These are phyloP conservation scores for Actinia equina DNA, from an alignment of 64 coral and sea anemone species.

Conservation along the genomic window DNA sequence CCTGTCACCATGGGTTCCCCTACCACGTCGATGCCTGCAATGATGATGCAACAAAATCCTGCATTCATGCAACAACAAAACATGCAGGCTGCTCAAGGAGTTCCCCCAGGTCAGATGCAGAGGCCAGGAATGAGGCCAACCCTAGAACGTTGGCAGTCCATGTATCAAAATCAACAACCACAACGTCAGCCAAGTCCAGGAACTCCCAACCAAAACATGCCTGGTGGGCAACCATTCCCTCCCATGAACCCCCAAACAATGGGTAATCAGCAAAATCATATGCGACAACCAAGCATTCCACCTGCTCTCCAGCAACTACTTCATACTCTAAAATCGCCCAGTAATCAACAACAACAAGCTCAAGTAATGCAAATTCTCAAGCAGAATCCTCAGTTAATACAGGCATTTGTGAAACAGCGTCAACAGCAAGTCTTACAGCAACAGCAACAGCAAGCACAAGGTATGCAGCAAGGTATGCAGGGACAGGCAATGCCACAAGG, in stretches of 20 bases:
- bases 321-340: conserved; percentile 60
- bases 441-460: conserved; percentile 70
- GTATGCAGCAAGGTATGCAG: conserved; percentile 57
- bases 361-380: conserved; percentile 86
- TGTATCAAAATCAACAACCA: conserved; percentile 26
- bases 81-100: conserved; percentile 8
- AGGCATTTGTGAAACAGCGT: conserved; percentile 69
- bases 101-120: conserved; percentile 35
- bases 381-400: conserved; percentile 83
- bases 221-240: conserved; percentile 42
- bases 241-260: conserved; percentile 53
- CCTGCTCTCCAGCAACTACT: conserved; percentile 76
- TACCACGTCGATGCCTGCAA: conserved; percentile 24
- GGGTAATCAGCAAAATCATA: conserved; percentile 59
- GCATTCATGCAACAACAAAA: conserved; percentile 42
- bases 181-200: conserved; percentile 48
- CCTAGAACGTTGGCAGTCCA: conserved; percentile 23
- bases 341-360: conserved; percentile 65
- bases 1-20: conserved; percentile 36
- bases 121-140: conserved; percentile 30
- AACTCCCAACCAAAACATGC: conserved; percentile 37
- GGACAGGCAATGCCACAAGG: conserved; percentile 46
- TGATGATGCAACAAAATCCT: conserved; percentile 14
- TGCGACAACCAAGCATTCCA: conserved; percentile 52
- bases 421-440: conserved; percentile 46